Base-by-base conservation (phyloP, 2,797 vertebrate genomes). In the Erethizon dorsatum region DNA sequence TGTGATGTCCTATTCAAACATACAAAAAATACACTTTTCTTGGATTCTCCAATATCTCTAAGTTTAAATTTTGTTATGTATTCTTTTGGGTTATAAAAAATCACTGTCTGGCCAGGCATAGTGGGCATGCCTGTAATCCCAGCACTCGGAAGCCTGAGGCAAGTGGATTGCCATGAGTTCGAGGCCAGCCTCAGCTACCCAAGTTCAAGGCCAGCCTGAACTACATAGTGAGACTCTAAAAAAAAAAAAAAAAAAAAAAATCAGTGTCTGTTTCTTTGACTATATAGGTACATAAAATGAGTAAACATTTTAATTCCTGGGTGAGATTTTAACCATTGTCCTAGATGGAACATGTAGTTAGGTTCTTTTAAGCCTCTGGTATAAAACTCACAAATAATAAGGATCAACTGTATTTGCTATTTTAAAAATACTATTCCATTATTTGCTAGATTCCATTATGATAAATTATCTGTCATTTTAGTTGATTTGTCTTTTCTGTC, bases 401-500 rank as follows among this genome's bases (percentile, higher is more conserved):
- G 37, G 47, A 89, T 41, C 37, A 33, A 26, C 9, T 96, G 5
- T 12, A 67, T 50, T 95, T 47, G 78, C 14, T 15, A 83, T 82
- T 91, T 78, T 61, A 61, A 61, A 96, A 24, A 18, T 57, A 65
- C 50, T 61, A 6, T 20, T 92, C 41, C 26, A 41, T 95, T 83
- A 83, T 79, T 82, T 69, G 52, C 8, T 75, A 92, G 56, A 79
- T 45, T 92, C 37, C 83, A n/a, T 26, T 52, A 28, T 83, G 56
- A 95, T 33, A 96, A 95, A 83, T 78, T 37, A 71, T 50, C 77
- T 92, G 22, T 50, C 50, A 92, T 57, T 90, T 83, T 88, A 73
- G 22, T 15, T 67, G 47, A 77, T 26, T 41, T 83, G 1, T 41
- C n/a, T 88, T 94, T 95, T 87, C 17, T 8, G 33, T 75, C 78